Base-by-base conservation (phyloP, 2,888 invertebrate species). In the Eupeodes latifasciatus region DNA sequence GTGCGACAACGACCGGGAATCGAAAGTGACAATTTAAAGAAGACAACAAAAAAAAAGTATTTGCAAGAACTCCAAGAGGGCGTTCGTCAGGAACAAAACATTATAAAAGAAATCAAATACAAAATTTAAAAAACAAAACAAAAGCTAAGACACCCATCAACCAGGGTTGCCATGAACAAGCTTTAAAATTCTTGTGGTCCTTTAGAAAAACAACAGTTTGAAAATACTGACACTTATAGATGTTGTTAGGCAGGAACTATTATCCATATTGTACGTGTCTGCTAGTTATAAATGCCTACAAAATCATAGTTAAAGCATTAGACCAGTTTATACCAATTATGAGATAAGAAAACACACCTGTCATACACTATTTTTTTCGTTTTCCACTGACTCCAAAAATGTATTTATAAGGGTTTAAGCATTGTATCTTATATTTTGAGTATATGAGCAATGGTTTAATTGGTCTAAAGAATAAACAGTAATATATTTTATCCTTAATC, bases 21-120 rank as follows among this genome's bases (percentile, higher is more conserved):
- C 61, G 59, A 16, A 47, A 78, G 7, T 34, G 77, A 76, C 84
- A 74, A 66, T 49, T 64, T 53, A 51, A 81, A 67, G 7, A 47
- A 40, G 5, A 40, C 9, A 40, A 40, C 6, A 40, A 27, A 51
- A 53, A 53, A 69, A 36, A 51, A 4, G 16, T 69, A 75, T 76
- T 51, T 14, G 16, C 36, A 40, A 69, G 34, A 47, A 76, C 72
- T 47, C 40, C 12, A 9, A 53, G 66, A 36, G 19, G 64, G 64
- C 77, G 64, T 82, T 40, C 44, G 53, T 53, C 14, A 51, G 40
- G 9, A 40, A 44, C 19, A 66, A 6, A 57, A 14, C 12, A 10
- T 44, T 67, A n/a, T n/a, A n/a, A 11, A 19, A 49, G 27, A 59
- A 40, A 67, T 19, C 44, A 44, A 80, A 76, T 40, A 61, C 27